phyloP scores from a whole-genome alignment of 1,140 invertebrate species.

The Brachionus angularis region DNA sequence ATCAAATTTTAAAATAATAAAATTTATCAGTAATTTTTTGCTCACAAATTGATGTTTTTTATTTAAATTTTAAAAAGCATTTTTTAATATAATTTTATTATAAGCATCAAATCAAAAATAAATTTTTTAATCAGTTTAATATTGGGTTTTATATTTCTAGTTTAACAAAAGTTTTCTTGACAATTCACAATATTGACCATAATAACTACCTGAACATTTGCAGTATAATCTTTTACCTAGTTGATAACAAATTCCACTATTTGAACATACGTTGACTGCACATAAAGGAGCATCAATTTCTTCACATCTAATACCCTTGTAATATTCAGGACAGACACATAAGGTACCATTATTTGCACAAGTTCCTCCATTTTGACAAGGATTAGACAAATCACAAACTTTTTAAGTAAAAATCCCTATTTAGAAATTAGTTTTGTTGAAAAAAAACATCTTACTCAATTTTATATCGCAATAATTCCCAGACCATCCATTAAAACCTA shows the following conservation, averaged over 20 bases:
- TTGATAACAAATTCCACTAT: slow-evolving; percentile 18
- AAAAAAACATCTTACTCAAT: neutral
- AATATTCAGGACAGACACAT: neutral
- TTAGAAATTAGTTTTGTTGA: too few relatives aligned
- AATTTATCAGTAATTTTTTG: neutral
- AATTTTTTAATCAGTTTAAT: too few relatives aligned
- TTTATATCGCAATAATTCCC: neutral
- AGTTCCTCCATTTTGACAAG: slow-evolving; percentile 79
- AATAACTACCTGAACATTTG: neutral
- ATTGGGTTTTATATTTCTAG: too few relatives aligned
- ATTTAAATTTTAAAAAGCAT: too few relatives aligned
- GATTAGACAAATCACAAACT: slow-evolving; percentile 74
- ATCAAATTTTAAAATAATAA: neutral
- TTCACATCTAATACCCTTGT: neutral
- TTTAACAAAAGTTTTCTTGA: too few relatives aligned
- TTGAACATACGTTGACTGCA: slow-evolving; percentile 3
- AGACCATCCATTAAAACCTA: neutral
- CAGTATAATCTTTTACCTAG: neutral
- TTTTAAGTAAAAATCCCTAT: neutral
- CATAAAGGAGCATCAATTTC: neutral
- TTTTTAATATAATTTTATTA: too few relatives aligned
- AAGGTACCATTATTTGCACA: slow-evolving; percentile 59
- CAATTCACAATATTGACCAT: neutral
- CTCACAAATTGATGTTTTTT: too few relatives aligned
- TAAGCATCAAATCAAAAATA: too few relatives aligned